Percentiles rank a stretch among this genome's conserved stretches.
Conservation (phyloP, 2,113 vertebrate genomes). For the Notothenia coriiceps region DNA sequence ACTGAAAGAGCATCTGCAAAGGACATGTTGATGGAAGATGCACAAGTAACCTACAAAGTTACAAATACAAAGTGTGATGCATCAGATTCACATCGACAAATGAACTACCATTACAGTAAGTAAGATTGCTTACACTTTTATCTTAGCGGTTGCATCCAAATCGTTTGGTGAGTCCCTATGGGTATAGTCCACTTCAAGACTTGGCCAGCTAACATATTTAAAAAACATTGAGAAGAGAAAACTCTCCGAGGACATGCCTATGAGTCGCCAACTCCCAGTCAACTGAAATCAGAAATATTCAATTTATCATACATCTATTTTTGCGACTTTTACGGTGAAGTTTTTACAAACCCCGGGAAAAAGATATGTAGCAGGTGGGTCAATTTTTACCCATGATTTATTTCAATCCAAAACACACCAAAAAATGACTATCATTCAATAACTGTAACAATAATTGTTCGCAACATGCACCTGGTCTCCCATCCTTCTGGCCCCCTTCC, state of each 20-base stretch:
- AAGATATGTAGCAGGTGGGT: too few relatives aligned
- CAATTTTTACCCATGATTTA: too few relatives aligned
- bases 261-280: conserved; percentile 11
- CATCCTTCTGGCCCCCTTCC: too few relatives aligned
- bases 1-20: background rate
- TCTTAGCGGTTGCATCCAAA: accelerated
- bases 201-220: background rate
- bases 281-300: conserved; percentile 26
- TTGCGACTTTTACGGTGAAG: too few relatives aligned
- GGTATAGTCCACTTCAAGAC: accelerated
- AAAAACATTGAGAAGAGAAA: accelerated
- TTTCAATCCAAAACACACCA: too few relatives aligned
- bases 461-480: too few relatives aligned
- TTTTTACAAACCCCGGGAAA: too few relatives aligned
- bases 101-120: background rate
- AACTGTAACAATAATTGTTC: too few relatives aligned
- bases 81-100: background rate
- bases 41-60: background rate
- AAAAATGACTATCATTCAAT: too few relatives aligned
- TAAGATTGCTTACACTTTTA: conserved; percentile 32
- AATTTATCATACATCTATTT: too few relatives aligned
- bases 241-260: background rate
- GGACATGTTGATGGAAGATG: background rate
- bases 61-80: too few relatives aligned
- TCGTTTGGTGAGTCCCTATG: background rate